Evolutionary conservation across 1,140 invertebrate genomes (phyloP), one percentile per base, ranked within the genome.

Genomic region (Stegodyphus mimosarum): DNA sequence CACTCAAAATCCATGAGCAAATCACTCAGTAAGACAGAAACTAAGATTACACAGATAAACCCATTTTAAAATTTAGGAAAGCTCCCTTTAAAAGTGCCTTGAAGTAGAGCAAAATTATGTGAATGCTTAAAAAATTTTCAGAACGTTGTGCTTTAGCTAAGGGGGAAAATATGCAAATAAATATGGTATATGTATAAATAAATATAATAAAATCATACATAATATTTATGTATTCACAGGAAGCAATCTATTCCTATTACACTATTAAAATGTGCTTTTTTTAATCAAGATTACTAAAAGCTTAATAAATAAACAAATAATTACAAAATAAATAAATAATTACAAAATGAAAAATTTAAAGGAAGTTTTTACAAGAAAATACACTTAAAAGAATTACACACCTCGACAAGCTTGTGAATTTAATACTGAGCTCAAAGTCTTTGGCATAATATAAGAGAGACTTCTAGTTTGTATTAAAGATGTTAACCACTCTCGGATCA

Each of bases 331-430:
- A n/a, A 60, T 15, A 10, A 60, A 10, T 60, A 60, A 9, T 60
- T 9, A 15, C 55, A 60, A 60, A 60, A 33, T 33, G 33, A 33
- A 33, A 33, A 33, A 33, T 33, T 33, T 33, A 1, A 33, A 33
- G 33, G 3, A 33, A 33, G 33, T 33, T 33, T 3, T 33, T 33
- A 15, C 55, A 60, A 2, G 55, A 9, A 60, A 60, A 67, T 33
- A 67, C n/a, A 67, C 1, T 67, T 7, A 67, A 9, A 77, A 66
- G 6, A 33, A 50, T 13, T 13, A 74, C 74, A 87, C 87, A 92
- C 91, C 90, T 90, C 90, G 89, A 88, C 92, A 92, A 17, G 92
- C 92, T 88, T 92, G 90, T 52, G 89, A 90, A 88, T 90, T 91
- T 5, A 92, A 89, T 6, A 91, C 88, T 83, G 90, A 89, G 75